A percentile compares a stretch with the other conserved stretches of the same genome.
Evolutionary conservation across 2,888 invertebrate genomes (phyloP).

Genomic region (Parochlus steinenii): DNA sequence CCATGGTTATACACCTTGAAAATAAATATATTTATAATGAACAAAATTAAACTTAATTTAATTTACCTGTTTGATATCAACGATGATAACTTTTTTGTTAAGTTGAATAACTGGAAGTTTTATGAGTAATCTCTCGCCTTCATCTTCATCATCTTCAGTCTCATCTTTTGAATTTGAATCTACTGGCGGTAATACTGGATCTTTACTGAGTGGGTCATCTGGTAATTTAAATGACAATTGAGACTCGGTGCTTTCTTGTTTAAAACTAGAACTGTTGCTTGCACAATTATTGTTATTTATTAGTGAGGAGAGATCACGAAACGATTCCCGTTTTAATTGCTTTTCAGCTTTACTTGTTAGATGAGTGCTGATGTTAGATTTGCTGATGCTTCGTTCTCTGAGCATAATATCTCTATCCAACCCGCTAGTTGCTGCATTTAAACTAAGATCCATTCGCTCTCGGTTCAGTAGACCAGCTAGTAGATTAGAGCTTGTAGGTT

Average conservation of each 20-base stretch:
- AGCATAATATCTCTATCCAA: constrained; percentile 13
- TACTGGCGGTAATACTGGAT: constrained; percentile 7
- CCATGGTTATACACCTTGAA: constrained; percentile 71
- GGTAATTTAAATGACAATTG: constrained; percentile 1
- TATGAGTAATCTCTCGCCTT: constrained; percentile 13
- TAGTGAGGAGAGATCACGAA: constrained; percentile 8
- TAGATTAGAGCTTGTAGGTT: constrained; percentile 73
- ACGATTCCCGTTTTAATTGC: constrained; percentile 8
- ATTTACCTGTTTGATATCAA: constrained; percentile 19
- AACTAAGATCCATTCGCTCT: constrained; percentile 25
- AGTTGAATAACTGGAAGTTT: constrained; percentile 22
- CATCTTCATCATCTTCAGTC: constrained; percentile 10
- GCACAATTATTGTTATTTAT: too few species aligned
- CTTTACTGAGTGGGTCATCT: constrained; percentile 4
- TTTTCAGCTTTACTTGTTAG: constrained; percentile 1
- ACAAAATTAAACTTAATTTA: background rate
- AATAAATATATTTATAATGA: constrained; percentile 2
- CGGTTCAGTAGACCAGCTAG: constrained; percentile 62
- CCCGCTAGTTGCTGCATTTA: too few species aligned
- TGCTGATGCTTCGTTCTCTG: constrained; percentile 13
- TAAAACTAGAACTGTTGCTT: constrained; percentile 13
- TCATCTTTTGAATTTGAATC: constrained; percentile 11
- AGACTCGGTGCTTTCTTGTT: constrained; percentile 15
- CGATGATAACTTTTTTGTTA: constrained; percentile 29
- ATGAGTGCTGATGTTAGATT: constrained; percentile 6